Evolutionary conservation across 2,113 vertebrate genomes (phyloP).

Genomic region (Lepus europaeus): DNA sequence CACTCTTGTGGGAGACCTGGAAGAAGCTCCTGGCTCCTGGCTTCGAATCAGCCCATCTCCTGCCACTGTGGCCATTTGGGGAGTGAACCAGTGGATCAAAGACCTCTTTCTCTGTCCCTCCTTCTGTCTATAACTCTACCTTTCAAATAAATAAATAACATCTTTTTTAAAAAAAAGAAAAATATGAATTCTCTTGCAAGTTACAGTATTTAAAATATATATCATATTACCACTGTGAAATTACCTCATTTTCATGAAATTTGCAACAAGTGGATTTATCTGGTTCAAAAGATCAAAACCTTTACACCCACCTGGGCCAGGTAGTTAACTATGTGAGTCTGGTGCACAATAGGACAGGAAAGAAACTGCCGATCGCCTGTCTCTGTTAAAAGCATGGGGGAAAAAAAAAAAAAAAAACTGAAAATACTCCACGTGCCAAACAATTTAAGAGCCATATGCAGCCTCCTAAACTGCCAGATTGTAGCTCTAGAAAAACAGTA

Average conservation of each 20-base stretch:
- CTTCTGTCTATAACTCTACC: too few species aligned
- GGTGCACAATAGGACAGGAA: neutral
- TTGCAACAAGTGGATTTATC: neutral
- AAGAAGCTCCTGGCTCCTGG: too few species aligned
- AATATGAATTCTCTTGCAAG: neutral
- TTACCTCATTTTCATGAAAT: slow-evolving; percentile 29
- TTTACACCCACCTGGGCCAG: neutral
- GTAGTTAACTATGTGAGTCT: neutral
- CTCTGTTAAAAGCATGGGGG: slow-evolving; percentile 12
- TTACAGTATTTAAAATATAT: slow-evolving; percentile 54
- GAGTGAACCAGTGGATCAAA: too few species aligned
- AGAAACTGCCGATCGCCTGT: neutral
- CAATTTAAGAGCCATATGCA: slow-evolving; percentile 52
- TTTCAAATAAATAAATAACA: too few species aligned
- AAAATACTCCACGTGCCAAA: slow-evolving; percentile 44
- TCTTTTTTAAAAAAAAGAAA: neutral
- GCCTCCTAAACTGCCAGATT: slow-evolving; percentile 24
- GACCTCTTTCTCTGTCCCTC: too few species aligned
- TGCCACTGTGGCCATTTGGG: too few species aligned
- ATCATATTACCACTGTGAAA: slow-evolving; percentile 50
- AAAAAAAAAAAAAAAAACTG: neutral
- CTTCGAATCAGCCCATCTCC: too few species aligned
- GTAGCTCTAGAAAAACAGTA: slow-evolving; percentile 54
- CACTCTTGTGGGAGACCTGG: too few species aligned
- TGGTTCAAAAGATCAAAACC: slow-evolving; percentile 13